These are phyloP conservation scores for Helarctos malayanus DNA, from an alignment of 2,797 vertebrate genomes.

Conservation along the genomic window DNA sequence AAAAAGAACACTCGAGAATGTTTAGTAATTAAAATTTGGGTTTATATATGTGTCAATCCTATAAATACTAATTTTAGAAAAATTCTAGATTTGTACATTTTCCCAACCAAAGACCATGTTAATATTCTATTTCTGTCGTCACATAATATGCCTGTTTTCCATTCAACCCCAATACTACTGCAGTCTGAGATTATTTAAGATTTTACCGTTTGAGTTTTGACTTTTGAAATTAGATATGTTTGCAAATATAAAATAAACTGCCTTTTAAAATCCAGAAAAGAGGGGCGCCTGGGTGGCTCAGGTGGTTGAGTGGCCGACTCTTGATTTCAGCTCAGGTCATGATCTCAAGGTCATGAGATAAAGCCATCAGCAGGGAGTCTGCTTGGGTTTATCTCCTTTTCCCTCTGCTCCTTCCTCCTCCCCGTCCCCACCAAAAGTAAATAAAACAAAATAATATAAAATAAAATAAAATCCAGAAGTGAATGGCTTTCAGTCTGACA, in stretches of 20 bases:
- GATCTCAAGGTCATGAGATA: background rate
- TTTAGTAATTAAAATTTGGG: constrained; percentile 2
- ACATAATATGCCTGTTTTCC: background rate
- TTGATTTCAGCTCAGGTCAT: background rate
- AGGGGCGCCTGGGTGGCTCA: background rate
- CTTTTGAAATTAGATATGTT: background rate
- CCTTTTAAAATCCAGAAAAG: background rate
- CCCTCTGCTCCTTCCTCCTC: background rate
- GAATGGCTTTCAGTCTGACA: background rate
- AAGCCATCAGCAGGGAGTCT: background rate
- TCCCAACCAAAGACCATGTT: background rate
- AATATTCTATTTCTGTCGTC: background rate
- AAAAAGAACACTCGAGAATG: background rate
- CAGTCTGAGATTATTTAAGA: background rate
- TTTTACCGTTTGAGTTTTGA: background rate
- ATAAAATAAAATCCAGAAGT: background rate
- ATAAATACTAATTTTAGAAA: background rate
- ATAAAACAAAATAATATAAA: background rate
- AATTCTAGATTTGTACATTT: constrained; percentile 9
- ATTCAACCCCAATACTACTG: background rate
- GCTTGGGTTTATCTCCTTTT: background rate
- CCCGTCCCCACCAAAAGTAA: background rate
- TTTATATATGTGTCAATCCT: background rate
- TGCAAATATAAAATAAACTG: constrained; percentile 3
- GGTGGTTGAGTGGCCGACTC: background rate